Conservation (phyloP, 2,888 invertebrate genomes). For the Hermaeophaga mercurialis region DNA sequence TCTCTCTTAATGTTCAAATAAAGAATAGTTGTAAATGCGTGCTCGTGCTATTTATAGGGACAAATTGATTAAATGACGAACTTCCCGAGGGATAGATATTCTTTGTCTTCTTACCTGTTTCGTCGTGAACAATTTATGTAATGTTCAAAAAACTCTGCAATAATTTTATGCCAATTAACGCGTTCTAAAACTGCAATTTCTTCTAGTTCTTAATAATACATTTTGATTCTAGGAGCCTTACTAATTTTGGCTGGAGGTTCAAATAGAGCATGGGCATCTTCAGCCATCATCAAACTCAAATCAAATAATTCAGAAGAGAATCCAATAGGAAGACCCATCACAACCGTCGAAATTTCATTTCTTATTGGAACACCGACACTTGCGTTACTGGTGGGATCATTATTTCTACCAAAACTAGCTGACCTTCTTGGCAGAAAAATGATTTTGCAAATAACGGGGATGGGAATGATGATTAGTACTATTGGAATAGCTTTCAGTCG, state of each 20-base stretch:
- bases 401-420: constrained; percentile 26
- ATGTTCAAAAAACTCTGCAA: no score
- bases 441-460: constrained; percentile 64
- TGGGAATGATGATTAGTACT: constrained; percentile 65
- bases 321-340: constrained; percentile 32
- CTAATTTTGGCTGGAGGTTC: constrained; percentile 2
- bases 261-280: constrained; percentile 34
- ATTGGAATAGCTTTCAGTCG: constrained; percentile 30
- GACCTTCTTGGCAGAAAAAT: constrained; percentile 65
- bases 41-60: no score
- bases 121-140: no score
- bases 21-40: no score
- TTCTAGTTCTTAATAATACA: no score
- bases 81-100: no score
- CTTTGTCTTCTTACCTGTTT: no score
- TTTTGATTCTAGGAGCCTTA: no score
- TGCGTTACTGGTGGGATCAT: constrained; percentile 29
- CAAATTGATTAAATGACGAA: no score
- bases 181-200: no score
- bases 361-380: constrained; percentile 31
- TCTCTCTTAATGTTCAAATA: no score
- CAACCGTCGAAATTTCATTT: constrained; percentile 32
- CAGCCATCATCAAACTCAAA: constrained; percentile 34
- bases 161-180: no score
- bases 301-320: constrained; percentile 28